Conservation (phyloP, 1,140 invertebrate species). For the Monomorium pharaonis region DNA sequence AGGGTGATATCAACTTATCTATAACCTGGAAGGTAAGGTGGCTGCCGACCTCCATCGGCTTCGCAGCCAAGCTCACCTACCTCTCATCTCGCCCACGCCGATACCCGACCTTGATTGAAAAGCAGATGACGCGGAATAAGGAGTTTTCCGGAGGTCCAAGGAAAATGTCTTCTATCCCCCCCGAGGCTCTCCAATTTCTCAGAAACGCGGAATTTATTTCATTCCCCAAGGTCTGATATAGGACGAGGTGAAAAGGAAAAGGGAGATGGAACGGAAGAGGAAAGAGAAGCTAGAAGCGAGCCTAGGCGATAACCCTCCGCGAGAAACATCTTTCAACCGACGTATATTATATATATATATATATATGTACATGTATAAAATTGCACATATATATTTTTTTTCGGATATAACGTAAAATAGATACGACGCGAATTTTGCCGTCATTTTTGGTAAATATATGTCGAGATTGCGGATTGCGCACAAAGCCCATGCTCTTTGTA, state of each 20-base stretch:
- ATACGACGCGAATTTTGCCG: constrained; percentile 27
- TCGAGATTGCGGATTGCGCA: constrained; percentile 10
- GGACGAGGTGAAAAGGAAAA: constrained; percentile 48
- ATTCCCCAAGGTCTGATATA: constrained; percentile 61
- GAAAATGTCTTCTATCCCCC: constrained; percentile 73
- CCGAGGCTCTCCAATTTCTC: constrained; percentile 74
- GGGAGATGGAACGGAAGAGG: background rate
- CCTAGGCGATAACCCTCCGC: constrained; percentile 53
- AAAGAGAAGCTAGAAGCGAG: background rate
- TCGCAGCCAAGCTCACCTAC: constrained; percentile 52
- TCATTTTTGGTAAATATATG: constrained; percentile 55
- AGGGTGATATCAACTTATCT: constrained; percentile 68
- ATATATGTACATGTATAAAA: background rate
- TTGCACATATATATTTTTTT: constrained; percentile 31
- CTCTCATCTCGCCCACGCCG: constrained; percentile 65
- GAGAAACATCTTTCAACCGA: constrained; percentile 21
- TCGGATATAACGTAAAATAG: constrained; percentile 41
- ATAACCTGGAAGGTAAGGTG: constrained; percentile 55
- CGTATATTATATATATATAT: background rate
- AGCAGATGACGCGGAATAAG: constrained; percentile 76
- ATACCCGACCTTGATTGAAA: constrained; percentile 75
- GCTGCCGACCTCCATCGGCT: constrained; percentile 31
- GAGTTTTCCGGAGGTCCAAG: constrained; percentile 70
- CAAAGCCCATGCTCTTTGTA: background rate
- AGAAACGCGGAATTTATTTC: constrained; percentile 76